Evolutionary conservation across 2,797 vertebrate genomes (phyloP).

Genomic region (Menidia menidia): DNA sequence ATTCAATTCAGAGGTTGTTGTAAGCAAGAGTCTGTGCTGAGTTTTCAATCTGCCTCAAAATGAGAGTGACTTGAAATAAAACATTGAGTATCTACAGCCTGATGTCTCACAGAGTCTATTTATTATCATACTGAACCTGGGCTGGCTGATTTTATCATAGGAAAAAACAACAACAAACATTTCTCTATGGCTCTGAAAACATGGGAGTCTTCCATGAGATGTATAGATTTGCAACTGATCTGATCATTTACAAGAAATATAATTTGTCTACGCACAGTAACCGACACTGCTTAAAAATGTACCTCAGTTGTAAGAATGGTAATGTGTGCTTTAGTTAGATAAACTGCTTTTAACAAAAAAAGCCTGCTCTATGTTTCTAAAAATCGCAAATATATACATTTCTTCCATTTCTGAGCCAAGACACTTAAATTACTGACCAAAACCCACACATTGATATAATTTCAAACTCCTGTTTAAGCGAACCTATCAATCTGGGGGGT

Average conservation of each 20-base stretch:
- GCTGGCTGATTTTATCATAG: background rate
- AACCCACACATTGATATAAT: no score
- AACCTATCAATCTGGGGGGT: background rate
- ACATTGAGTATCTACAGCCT: slow-evolving; percentile 7
- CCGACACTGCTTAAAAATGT: no score
- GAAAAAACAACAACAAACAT: background rate
- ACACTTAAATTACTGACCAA: no score
- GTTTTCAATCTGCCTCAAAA: slow-evolving; percentile 29
- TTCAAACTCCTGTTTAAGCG: background rate
- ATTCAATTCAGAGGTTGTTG: slow-evolving; percentile 29
- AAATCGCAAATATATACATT: no score
- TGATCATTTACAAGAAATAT: background rate
- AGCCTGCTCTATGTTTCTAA: no score
- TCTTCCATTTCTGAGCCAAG: no score
- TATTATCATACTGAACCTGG: background rate
- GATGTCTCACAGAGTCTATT: background rate
- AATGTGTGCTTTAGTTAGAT: no score
- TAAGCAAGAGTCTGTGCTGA: slow-evolving; percentile 13
- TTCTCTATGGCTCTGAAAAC: background rate
- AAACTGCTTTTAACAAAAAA: no score
- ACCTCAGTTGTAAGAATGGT: no score
- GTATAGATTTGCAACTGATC: background rate
- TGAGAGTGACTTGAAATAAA: slow-evolving; percentile 19
- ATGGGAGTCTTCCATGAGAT: background rate
- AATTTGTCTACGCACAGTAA: no score